A percentile compares a stretch with the other conserved stretches of the same genome.
Evolutionary conservation across 2,888 invertebrate genomes (phyloP).

Genomic region (Drosophila stalkeri): DNA sequence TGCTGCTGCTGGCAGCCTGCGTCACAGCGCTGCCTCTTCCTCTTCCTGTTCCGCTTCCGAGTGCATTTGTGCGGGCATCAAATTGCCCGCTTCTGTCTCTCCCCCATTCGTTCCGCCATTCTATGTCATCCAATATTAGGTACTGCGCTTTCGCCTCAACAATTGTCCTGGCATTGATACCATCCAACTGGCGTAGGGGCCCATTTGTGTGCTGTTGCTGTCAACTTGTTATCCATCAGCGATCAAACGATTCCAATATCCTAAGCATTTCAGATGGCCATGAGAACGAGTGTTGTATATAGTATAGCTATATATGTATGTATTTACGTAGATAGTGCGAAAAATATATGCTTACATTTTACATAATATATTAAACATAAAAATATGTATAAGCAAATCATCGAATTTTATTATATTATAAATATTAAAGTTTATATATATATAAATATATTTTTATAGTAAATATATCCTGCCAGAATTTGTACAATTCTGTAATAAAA

Average conservation of each 20-base stretch:
- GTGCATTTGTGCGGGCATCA: slow-evolving; percentile 59
- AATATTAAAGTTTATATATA: not conserved
- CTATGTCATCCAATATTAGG: slow-evolving; percentile 21
- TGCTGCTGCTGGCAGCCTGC: slow-evolving; percentile 17
- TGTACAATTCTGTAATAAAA: not conserved
- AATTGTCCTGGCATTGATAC: slow-evolving; percentile 52
- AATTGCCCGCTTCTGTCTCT: slow-evolving; percentile 11
- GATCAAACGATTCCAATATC: slow-evolving; percentile 10
- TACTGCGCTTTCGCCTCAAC: slow-evolving; percentile 33
- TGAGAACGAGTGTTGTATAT: not conserved
- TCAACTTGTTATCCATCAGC: slow-evolving; percentile 21
- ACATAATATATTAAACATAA: not conserved
- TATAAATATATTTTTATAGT: not conserved
- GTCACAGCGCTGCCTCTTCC: slow-evolving; percentile 44
- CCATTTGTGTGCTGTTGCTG: slow-evolving; percentile 13
- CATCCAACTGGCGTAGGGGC: slow-evolving; percentile 48
- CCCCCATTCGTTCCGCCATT: not conserved
- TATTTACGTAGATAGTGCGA: not conserved
- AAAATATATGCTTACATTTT: not conserved
- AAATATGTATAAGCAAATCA: not conserved
- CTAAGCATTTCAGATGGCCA: not conserved
- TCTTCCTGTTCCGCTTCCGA: slow-evolving; percentile 51
- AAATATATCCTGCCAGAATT: no score
- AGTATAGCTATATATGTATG: not conserved
- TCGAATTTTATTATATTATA: not conserved